Percentiles rank a stretch among this genome's conserved stretches.
Conservation (phyloP, 2,113 vertebrate species). For the Setophaga kirtlandii region DNA sequence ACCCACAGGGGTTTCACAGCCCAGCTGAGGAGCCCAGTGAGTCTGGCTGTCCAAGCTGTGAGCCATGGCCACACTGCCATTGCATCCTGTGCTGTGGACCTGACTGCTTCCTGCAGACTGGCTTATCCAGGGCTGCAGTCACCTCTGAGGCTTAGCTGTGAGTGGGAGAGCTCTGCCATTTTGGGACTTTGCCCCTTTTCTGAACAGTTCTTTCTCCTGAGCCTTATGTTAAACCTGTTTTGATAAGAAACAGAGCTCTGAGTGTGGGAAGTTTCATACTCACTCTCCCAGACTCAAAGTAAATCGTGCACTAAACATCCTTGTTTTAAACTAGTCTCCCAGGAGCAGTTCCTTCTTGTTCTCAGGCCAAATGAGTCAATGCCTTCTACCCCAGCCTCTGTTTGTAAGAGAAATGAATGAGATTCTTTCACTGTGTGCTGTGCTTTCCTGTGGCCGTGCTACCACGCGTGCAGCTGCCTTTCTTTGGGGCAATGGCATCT, state of each 20-base stretch:
- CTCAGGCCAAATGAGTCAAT: neutral
- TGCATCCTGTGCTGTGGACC: neutral
- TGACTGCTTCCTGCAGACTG: neutral
- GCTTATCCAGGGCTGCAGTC: neutral
- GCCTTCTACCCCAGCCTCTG: neutral
- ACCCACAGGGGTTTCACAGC: rapidly evolving
- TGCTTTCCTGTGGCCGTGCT: neutral
- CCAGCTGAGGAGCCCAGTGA: neutral
- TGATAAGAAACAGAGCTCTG: neutral
- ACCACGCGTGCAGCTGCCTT: neutral
- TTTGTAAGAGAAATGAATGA: constrained; percentile 19
- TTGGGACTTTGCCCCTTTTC: neutral
- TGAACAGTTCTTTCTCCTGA: neutral
- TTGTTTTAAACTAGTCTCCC: neutral
- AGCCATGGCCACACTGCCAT: rapidly evolving
- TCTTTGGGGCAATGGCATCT: neutral
- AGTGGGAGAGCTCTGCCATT: neutral
- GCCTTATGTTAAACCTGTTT: neutral
- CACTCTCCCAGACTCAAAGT: neutral
- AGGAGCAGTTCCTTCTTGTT: constrained; percentile 7
- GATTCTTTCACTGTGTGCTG: neutral
- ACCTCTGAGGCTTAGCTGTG: neutral
- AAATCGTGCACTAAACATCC: neutral
- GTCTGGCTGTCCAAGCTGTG: neutral
- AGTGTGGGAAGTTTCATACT: neutral